A percentile compares a stretch with the other conserved stretches of the same genome.
Evolutionary conservation across 1,140 invertebrate species (phyloP).

Genomic region (Branchinecta lindahli): DNA sequence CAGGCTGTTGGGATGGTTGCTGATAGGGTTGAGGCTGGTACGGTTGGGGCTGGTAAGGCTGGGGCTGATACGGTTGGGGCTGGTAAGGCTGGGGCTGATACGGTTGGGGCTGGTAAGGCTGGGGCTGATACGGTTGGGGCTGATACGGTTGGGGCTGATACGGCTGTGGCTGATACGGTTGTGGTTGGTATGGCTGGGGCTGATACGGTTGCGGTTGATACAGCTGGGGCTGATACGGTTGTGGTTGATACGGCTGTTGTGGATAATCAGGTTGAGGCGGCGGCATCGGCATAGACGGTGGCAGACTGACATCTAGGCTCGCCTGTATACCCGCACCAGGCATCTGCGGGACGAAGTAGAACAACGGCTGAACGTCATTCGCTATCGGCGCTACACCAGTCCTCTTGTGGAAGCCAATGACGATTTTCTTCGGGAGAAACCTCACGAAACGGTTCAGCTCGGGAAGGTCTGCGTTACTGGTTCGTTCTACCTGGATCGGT

Average conservation of each 20-base stretch:
- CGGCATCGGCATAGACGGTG: not conserved
- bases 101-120: not conserved
- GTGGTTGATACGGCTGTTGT: not conserved
- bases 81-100: not conserved
- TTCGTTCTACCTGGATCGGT: too few relatives aligned
- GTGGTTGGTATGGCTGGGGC: not conserved
- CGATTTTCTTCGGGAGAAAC: not conserved
- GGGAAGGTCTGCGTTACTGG: too few relatives aligned
- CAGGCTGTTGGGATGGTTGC: too few relatives aligned
- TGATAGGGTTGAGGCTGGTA: too few relatives aligned
- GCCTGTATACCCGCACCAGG: not conserved
- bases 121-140: not conserved
- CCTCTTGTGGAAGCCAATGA: not conserved
- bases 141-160: not conserved
- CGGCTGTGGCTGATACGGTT: not conserved
- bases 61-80: not conserved
- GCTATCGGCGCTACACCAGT: not conserved
- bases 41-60: too few relatives aligned
- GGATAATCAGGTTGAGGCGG: too few relatives aligned
- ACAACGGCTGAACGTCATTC: slow-evolving; percentile 11
- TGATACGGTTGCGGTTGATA: not conserved
- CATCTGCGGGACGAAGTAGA: not conserved
- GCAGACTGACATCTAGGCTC: not conserved
- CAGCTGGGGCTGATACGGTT: not conserved
- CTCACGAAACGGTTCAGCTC: too few relatives aligned